Evolutionary conservation across 2,888 invertebrate genomes (phyloP).

Genomic region (Colletes collaris): DNA sequence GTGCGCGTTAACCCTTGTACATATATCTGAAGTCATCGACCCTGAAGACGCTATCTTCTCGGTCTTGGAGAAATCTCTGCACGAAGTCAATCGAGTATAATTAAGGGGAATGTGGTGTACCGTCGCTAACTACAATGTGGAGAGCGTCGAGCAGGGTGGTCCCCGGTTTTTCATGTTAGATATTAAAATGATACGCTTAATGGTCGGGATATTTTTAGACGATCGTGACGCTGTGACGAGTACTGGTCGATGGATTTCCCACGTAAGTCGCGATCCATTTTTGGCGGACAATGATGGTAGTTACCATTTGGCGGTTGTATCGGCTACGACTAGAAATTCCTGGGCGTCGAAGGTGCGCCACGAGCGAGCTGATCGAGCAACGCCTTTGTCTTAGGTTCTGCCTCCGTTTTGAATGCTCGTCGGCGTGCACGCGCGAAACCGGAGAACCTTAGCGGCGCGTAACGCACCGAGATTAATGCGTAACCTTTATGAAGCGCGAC

Average conservation of each 20-base stretch:
- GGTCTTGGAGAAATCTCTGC: too few relatives aligned
- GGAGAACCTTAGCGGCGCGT: conserved; percentile 64
- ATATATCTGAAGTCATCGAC: too few relatives aligned
- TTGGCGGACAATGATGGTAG: conserved; percentile 52
- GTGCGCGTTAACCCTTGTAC: too few relatives aligned
- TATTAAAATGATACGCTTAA: too few relatives aligned
- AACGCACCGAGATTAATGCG: conserved; percentile 70
- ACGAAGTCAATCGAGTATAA: too few relatives aligned
- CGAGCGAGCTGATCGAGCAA: conserved; percentile 55
- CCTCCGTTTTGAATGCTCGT: conserved; percentile 65
- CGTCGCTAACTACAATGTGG: too few relatives aligned
- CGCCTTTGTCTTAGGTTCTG: conserved; percentile 73
- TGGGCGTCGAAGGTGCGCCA: conserved; percentile 75
- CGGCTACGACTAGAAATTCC: conserved; percentile 66
- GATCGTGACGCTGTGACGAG: background rate
- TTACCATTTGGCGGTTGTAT: conserved; percentile 42
- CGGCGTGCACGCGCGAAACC: conserved; percentile 59
- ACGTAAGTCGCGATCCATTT: conserved; percentile 50
- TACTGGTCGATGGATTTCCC: conserved; percentile 35
- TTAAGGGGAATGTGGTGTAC: too few relatives aligned
- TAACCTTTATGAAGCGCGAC: conserved; percentile 72
- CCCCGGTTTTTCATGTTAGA: too few relatives aligned
- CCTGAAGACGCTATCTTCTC: too few relatives aligned
- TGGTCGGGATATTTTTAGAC: conserved; percentile 1
- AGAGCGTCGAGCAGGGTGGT: too few relatives aligned